Evolutionary conservation across 2,888 invertebrate species (phyloP).

Genomic region (Sesia bembeciformis): DNA sequence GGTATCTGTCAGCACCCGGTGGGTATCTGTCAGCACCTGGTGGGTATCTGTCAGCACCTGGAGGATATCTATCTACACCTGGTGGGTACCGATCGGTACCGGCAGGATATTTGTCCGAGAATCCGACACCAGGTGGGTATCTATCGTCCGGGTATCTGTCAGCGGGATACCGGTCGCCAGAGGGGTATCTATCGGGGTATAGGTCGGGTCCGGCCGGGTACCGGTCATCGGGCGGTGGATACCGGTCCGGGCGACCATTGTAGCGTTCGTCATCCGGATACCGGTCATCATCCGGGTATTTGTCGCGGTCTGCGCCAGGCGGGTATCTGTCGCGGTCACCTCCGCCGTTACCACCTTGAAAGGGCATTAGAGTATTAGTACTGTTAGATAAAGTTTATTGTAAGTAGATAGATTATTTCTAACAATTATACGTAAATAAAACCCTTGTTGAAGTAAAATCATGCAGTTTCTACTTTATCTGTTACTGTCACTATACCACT

Average conservation of each 20-base stretch:
- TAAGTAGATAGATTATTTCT: too few species aligned
- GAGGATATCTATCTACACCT: conserved; percentile 49
- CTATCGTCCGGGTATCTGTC: conserved; percentile 68
- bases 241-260: conserved; percentile 60
- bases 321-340: conserved; percentile 58
- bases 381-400: too few species aligned
- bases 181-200: conserved; percentile 51
- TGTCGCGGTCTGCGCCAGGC: conserved; percentile 48
- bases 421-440: too few species aligned
- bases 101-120: conserved; percentile 43
- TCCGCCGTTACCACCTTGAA: conserved; percentile 59
- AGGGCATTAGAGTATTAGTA: conserved; percentile 4
- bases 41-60: conserved; percentile 54
- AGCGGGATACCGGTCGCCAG: conserved; percentile 49
- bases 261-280: conserved; percentile 69
- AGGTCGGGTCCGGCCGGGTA: conserved; percentile 41
- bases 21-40: conserved; percentile 50
- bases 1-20: conserved; percentile 52
- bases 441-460: too few species aligned
- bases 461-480: too few species aligned
- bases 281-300: conserved; percentile 65
- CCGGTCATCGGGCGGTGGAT: conserved; percentile 40
- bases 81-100: conserved; percentile 40
- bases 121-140: conserved; percentile 47
- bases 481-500: too few species aligned